Evolutionary conservation across 2,797 vertebrate species (phyloP), one percentile per base, ranked within the genome.

Genomic region (Cuniculus paca): DNA sequence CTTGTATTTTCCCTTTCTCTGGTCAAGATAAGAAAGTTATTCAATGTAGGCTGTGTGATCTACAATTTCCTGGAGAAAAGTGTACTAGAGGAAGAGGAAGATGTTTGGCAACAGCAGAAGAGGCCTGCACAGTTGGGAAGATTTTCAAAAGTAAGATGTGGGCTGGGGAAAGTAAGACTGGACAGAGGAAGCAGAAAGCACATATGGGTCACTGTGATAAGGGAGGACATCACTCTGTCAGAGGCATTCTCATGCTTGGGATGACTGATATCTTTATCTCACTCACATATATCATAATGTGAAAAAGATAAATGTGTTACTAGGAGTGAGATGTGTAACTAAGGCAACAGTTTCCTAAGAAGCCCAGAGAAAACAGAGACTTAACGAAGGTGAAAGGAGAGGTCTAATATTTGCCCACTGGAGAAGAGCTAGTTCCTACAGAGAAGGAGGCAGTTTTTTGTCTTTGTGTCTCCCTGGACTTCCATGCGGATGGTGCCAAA

Each of bases 21-120:
- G 34, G 42, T 17, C 63, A 36, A 87, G 75, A 12, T 17, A 8
- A 10, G 50, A 61, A 61, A 6, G 10, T 79, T 26, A 1, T 97
- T 80, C 94, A 96, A 31, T 97, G 97, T 28, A 90, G 90, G 16
- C 95, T 60, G 92, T 97, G 97, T 52, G 96, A 98, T 48, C 3
- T 97, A 24, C 82, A 95, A 81, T 97, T 98, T 50, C 88, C 96
- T 12, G 82, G 85, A 39, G 56, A 97, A 28, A 80, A n/a, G 0
- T 98, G 97, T n/a, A 60, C 39, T 17, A 68, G 39, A 91, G 96
- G 97, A 70, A 88, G 78, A 90, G 97, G 97, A 9, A 4, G 92
- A 26, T 98, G 97, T 9, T n/a, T 0, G 0, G 95, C 90, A 2
- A 22, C 42, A 0, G 0, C 0, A 1, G n/a, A 96, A 5, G 97